These are phyloP conservation scores for Meta bourneti DNA, from an alignment of 2,888 invertebrate genomes.

Conservation along the genomic window DNA sequence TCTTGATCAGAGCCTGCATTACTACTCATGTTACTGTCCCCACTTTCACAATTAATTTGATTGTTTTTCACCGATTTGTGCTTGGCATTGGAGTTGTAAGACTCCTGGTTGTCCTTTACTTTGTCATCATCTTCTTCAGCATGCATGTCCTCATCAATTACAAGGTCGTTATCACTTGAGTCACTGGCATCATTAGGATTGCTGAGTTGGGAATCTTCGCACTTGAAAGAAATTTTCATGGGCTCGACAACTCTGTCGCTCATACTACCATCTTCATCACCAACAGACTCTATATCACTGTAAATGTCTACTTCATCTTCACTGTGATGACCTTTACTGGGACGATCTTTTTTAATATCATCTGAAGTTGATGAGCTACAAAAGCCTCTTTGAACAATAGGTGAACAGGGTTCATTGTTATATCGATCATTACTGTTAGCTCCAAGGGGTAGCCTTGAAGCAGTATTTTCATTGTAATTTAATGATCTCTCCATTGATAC, in stretches of 20 bases:
- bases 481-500: slow-evolving; percentile 31
- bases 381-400: slow-evolving; percentile 40
- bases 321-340: slow-evolving; percentile 66
- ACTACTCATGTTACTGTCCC: slow-evolving; percentile 40
- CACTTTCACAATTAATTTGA: slow-evolving; percentile 37
- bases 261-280: slow-evolving; percentile 79
- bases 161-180: slow-evolving; percentile 77
- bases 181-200: slow-evolving; percentile 76
- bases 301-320: slow-evolving; percentile 84
- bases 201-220: slow-evolving; percentile 56
- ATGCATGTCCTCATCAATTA: slow-evolving; percentile 77
- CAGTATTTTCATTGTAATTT: slow-evolving; percentile 35
- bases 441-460: slow-evolving; percentile 13
- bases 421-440: slow-evolving; percentile 51
- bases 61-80: slow-evolving; percentile 22
- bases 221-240: slow-evolving; percentile 80
- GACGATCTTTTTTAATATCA: slow-evolving; percentile 60
- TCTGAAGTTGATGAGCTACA: slow-evolving; percentile 47
- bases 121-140: slow-evolving; percentile 69
- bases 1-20: slow-evolving; percentile 29
- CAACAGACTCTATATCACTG: slow-evolving; percentile 84
- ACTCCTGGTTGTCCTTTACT: slow-evolving; percentile 72
- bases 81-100: background rate
- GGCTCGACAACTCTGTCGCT: slow-evolving; percentile 80
- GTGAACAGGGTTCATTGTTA: slow-evolving; percentile 55